Base-by-base conservation (phyloP, 2,113 vertebrate genomes). In the Lycaon pictus region DNA sequence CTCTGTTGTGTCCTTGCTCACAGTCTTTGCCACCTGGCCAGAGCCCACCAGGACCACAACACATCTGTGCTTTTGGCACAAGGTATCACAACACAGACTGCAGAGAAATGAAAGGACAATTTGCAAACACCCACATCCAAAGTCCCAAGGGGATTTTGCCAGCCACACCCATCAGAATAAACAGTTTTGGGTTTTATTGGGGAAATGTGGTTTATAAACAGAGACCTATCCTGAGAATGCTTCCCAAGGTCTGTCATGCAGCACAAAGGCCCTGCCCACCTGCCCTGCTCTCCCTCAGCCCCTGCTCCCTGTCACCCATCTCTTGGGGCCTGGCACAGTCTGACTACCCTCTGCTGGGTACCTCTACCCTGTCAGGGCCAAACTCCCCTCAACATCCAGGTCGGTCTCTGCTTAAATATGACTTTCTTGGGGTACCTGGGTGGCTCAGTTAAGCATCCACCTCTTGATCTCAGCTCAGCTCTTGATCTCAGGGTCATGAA, bases 271-370 rank as follows among this genome's bases (percentile, higher is more conserved):
- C 22, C 27, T 2, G 2, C 8, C n/a, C 20, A 0, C 60, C 43
- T 0, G 3, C 11, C 58, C 37, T 27, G 27, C 35, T 29, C 71
- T 88, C 43, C 48, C 27, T 43, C 23, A 11, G 15, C 32, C 69
- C 37, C 56, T 0, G 1, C 4, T 22, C 27, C 19, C 62, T 23
- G 25, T 37, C n/a, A 0, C 51, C 62, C 12, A 2, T 20, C 8
- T 3, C 2, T 19, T 0, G 4, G 1, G 53, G 82, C 69, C 74
- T 56, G 58, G 55, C 17, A 0, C 43, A 7, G 8, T 5, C 63
- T 5, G 15, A 10, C 10, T 6, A 43, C 27, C 13, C 17, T 7
- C 16, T 4, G 5, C 10, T 1, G 0, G 12, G n/a, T 1, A 1
- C 63, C 16, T 17, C 20, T 17, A 16, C 19, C 35, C 15, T n/a